These are phyloP conservation scores for Exaiptasia diaphana DNA, from an alignment of 64 coral and sea anemone species.

Conservation along the genomic window DNA sequence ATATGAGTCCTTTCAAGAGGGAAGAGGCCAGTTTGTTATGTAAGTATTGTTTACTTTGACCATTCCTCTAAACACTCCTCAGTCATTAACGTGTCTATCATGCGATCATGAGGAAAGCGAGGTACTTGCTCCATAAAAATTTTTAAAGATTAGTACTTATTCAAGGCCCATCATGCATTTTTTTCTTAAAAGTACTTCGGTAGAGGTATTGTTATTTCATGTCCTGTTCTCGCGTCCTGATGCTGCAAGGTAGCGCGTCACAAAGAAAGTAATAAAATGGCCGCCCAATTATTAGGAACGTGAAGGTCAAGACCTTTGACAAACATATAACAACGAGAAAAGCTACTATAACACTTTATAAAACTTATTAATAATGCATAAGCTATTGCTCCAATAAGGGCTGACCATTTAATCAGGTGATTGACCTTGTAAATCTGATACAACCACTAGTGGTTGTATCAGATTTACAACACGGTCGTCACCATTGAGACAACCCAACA, in stretches of 20 bases:
- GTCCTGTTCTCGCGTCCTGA: not conserved
- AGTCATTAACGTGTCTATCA: not conserved
- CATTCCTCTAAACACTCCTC: not conserved
- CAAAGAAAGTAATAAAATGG: not conserved
- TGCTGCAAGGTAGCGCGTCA: not conserved
- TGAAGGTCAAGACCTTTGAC: not conserved
- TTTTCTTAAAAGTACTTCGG: not conserved
- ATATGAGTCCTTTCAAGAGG: conserved; percentile 41
- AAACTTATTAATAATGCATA: too few relatives aligned
- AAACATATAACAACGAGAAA: not conserved
- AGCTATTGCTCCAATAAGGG: too few relatives aligned
- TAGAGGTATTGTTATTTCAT: not conserved
- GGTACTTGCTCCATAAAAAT: not conserved
- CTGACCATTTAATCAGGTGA: too few relatives aligned
- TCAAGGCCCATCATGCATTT: not conserved
- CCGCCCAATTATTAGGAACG: not conserved
- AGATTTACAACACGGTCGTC: too few relatives aligned
- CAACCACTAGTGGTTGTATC: too few relatives aligned
- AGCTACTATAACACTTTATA: not conserved
- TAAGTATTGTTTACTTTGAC: not conserved
- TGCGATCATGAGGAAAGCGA: not conserved
- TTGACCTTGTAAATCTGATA: too few relatives aligned
- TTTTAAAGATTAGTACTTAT: not conserved
- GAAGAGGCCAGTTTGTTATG: not conserved
- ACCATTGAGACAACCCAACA: too few relatives aligned